Evolutionary conservation across 1,140 invertebrate genomes (phyloP).

Genomic region (Drosophila ogumai): DNA sequence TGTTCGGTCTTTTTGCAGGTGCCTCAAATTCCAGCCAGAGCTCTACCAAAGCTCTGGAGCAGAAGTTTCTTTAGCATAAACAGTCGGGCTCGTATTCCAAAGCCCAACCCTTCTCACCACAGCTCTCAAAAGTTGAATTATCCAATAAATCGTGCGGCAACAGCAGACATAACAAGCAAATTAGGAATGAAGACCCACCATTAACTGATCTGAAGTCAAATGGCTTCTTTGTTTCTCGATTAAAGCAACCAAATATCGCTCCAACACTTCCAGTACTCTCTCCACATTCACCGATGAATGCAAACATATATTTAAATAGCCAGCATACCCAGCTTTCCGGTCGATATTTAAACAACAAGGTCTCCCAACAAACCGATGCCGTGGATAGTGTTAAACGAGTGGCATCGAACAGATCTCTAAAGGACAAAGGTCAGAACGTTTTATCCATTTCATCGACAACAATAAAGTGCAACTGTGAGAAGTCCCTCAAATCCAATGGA

Average conservation of each 20-base stretch:
- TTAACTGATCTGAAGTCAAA: constrained; percentile 44
- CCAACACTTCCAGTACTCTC: constrained; percentile 73
- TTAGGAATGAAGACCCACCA: constrained; percentile 41
- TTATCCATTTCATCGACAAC: constrained; percentile 33
- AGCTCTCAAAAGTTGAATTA: constrained; percentile 43
- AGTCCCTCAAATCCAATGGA: constrained; percentile 29
- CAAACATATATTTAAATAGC: constrained; percentile 51
- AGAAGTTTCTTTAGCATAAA: constrained; percentile 92
- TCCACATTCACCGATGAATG: constrained; percentile 69
- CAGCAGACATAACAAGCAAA: constrained; percentile 33
- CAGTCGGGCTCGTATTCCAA: constrained; percentile 85
- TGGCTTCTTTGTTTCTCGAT: constrained; percentile 41
- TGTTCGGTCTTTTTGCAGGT: constrained; percentile 77
- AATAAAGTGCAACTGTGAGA: constrained; percentile 49
- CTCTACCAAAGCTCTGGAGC: constrained; percentile 90
- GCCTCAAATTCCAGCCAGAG: constrained; percentile 90
- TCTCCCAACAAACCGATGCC: constrained; percentile 30
- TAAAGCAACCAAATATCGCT: constrained; percentile 59
- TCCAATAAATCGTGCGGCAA: constrained; percentile 46
- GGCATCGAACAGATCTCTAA: constrained; percentile 37
- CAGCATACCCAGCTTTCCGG: constrained; percentile 71
- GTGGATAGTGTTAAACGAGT: constrained; percentile 42
- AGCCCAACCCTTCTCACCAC: constrained; percentile 48
- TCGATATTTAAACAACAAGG: constrained; percentile 73
- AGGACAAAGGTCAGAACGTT: constrained; percentile 39